Evolutionary conservation across 2,888 invertebrate genomes (phyloP).

Genomic region (Phragmatobia fuliginosa): DNA sequence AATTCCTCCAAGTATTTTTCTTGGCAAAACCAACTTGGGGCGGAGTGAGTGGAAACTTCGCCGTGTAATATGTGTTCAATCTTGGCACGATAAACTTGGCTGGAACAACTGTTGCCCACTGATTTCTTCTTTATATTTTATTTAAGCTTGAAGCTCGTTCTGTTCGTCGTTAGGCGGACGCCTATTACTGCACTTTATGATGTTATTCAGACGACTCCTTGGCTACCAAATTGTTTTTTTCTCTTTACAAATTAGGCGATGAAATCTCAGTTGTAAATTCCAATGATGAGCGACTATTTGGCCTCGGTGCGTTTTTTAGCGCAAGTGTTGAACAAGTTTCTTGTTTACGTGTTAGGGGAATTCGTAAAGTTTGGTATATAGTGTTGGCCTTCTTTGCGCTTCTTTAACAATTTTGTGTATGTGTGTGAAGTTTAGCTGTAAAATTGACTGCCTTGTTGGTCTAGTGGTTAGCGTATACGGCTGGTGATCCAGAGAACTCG

Average conservation of each 20-base stretch:
- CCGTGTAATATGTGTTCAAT: constrained; percentile 64
- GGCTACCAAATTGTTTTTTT: constrained; percentile 41
- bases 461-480: no score
- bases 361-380: constrained; percentile 1
- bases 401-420: neutral
- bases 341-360: constrained; percentile 8
- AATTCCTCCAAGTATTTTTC: constrained; percentile 25
- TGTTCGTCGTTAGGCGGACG: constrained; percentile 70
- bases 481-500: no score
- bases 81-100: constrained; percentile 67
- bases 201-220: constrained; percentile 61
- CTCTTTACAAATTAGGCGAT: constrained; percentile 60
- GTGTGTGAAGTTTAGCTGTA: neutral
- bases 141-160: constrained; percentile 76
- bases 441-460: no score
- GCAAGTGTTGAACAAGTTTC: constrained; percentile 15
- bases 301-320: constrained; percentile 13
- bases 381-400: neutral
- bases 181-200: constrained; percentile 77
- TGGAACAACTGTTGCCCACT: constrained; percentile 61
- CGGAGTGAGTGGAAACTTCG: constrained; percentile 29
- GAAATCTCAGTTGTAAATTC: constrained; percentile 66
- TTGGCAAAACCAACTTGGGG: constrained; percentile 35
- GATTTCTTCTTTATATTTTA: constrained; percentile 84
- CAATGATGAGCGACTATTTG: constrained; percentile 56